Base-by-base conservation (phyloP, 1,140 invertebrate genomes). In the Penaeus chinensis region DNA sequence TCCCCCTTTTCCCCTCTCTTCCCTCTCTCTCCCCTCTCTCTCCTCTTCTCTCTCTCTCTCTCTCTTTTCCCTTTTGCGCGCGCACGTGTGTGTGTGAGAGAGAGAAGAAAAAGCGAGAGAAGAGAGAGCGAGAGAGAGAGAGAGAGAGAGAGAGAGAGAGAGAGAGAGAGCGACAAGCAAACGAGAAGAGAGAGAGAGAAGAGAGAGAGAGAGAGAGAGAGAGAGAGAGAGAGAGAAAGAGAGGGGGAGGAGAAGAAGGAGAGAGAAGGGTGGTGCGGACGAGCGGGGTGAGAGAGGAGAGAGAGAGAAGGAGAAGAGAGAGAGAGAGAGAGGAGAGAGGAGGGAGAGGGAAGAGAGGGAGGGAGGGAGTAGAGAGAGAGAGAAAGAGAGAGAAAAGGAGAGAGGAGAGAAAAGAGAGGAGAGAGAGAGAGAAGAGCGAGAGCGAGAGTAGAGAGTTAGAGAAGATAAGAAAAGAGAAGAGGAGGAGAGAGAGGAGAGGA, bases 291-390 rank as follows among this genome's bases (percentile, higher is more conserved):
- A 16, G 19, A 5, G 19, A 16, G 8, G 22, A 32, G 42, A 78
- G 0, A 47, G 3, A 47, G 16, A 78, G 76, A 78, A 1, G 19
- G 42, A 19, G 16, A 78, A 16, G 19, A 1, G 20, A 16, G 7
- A 1, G 37, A 7, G 10, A 1, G 10, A 7, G 10, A 16, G 1
- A 20, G 37, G 20, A 82, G 27, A 82, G 61, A 82, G n/a, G 27
- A 13, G 65, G 80, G 7, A 7, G n/a, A 24, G 22, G 27, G 0
- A 61, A 82, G 80, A 65, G 80, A 65, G 80, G 65, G 80, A 82
- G 80, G 24, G 80, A 82, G 80, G 65, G 80, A 82, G 80, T 65
- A 61, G 65, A 61, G 65, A 61, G 65, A 61, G 65, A 61, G 65
- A 61, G 65, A 61, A 82, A 61, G 65, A 61, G 65, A 61, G 65